phyloP scores from a whole-genome alignment of 1,140 invertebrate species.

The Bombus affinis region DNA sequence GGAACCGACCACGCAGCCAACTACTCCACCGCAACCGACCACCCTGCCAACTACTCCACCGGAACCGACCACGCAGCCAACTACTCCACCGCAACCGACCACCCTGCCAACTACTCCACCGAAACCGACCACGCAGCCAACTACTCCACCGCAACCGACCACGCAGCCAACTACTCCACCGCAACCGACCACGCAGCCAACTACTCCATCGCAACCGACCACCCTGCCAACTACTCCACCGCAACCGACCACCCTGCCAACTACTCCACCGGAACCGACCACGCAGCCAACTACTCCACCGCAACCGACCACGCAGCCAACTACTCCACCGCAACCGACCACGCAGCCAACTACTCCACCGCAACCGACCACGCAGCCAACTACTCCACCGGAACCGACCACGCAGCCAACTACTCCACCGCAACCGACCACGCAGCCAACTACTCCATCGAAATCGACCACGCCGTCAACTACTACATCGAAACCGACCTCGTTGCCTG shows the following conservation, averaged over 20 bases:
- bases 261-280: rapidly evolving
- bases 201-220: neutral
- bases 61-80: rapidly evolving
- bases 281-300: neutral
- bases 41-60: rapidly evolving
- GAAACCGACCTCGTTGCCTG: neutral
- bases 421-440: neutral
- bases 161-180: too few relatives aligned
- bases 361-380: rapidly evolving
- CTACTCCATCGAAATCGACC: neutral
- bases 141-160: rapidly evolving
- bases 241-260: rapidly evolving
- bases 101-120: rapidly evolving
- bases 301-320: neutral
- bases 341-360: rapidly evolving
- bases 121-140: rapidly evolving
- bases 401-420: rapidly evolving
- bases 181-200: rapidly evolving
- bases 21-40: neutral
- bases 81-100: neutral
- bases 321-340: rapidly evolving
- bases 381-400: neutral
- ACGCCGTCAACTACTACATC: rapidly evolving
- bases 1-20: rapidly evolving
- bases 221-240: neutral